Conservation (phyloP, 2,113 vertebrate genomes). For the Perca fluviatilis region DNA sequence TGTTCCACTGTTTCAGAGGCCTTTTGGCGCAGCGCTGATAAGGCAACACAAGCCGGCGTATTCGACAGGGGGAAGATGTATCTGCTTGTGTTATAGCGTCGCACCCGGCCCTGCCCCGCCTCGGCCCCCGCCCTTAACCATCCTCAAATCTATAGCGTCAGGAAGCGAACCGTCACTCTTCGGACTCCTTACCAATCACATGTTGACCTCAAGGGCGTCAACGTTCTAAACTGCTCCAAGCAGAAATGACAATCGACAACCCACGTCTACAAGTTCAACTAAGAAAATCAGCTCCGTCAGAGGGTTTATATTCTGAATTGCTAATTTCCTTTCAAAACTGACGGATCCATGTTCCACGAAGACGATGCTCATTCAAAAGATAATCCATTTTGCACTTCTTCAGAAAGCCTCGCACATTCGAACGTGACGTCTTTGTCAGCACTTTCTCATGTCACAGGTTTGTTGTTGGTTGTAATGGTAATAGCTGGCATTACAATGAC, state of each 20-base stretch:
- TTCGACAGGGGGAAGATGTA: slow-evolving; percentile 84
- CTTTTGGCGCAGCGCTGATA: slow-evolving; percentile 72
- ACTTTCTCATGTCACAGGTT: slow-evolving; percentile 29
- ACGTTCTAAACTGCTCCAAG: not conserved
- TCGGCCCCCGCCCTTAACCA: not conserved
- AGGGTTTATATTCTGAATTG: not conserved
- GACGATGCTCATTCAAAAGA: slow-evolving; percentile 1
- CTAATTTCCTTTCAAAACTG: slow-evolving; percentile 20
- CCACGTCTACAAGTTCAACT: slow-evolving; percentile 21
- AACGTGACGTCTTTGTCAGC: slow-evolving; percentile 49
- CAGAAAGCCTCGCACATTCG: slow-evolving; percentile 4
- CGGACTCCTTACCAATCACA: slow-evolving; percentile 73
- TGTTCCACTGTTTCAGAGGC: slow-evolving; percentile 65
- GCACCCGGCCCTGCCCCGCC: slow-evolving; percentile 41
- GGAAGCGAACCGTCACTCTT: slow-evolving; percentile 74
- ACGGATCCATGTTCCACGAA: not conserved
- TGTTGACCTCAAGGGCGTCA: slow-evolving; percentile 74
- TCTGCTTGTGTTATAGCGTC: slow-evolving; percentile 81
- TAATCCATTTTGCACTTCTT: slow-evolving; percentile 7
- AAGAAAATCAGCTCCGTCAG: not conserved
- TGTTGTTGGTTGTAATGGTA: slow-evolving; percentile 51
- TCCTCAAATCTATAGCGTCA: slow-evolving; percentile 54
- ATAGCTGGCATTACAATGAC: slow-evolving; percentile 20
- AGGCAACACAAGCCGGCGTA: slow-evolving; percentile 59
- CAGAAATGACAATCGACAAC: not conserved